Evolutionary conservation across 2,113 vertebrate genomes (phyloP).

Genomic region (Tragelaphus imberbis): DNA sequence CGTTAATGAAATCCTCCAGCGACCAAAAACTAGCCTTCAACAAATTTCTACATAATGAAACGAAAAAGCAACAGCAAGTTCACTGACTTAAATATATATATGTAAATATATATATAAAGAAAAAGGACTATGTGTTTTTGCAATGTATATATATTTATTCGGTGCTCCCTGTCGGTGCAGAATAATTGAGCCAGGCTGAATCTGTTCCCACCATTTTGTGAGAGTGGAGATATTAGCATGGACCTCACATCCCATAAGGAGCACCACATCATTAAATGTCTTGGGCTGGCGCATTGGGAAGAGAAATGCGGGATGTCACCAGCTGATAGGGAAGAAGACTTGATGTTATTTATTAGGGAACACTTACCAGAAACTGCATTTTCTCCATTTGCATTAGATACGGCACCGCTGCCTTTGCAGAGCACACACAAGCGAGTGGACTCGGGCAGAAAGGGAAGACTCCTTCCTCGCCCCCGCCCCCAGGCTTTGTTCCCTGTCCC

Average conservation of each 20-base stretch:
- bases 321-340: constrained; percentile 79
- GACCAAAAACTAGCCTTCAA: constrained; percentile 14
- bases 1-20: constrained; percentile 79
- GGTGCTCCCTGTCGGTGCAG: not conserved
- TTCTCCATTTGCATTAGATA: constrained; percentile 76
- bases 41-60: not conserved
- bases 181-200: not conserved
- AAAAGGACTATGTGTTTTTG: not conserved
- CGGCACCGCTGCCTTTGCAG: constrained; percentile 25
- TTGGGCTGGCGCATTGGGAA: constrained; percentile 76
- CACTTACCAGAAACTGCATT: constrained; percentile 81
- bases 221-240: constrained; percentile 74
- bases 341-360: constrained; percentile 81
- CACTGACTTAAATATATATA: not conserved
- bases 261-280: constrained; percentile 82
- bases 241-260: constrained; percentile 76
- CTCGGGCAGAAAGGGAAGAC: not conserved
- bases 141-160: not conserved
- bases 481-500: not conserved
- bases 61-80: not conserved
- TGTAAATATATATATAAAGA: not conserved
- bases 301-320: constrained; percentile 83
- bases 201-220: constrained; percentile 77
- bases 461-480: not conserved
- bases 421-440: not conserved